A percentile compares a stretch with the other conserved stretches of the same genome.
phyloP scores from a whole-genome alignment of 2,797 vertebrate genomes.

The Meda fulgida region DNA sequence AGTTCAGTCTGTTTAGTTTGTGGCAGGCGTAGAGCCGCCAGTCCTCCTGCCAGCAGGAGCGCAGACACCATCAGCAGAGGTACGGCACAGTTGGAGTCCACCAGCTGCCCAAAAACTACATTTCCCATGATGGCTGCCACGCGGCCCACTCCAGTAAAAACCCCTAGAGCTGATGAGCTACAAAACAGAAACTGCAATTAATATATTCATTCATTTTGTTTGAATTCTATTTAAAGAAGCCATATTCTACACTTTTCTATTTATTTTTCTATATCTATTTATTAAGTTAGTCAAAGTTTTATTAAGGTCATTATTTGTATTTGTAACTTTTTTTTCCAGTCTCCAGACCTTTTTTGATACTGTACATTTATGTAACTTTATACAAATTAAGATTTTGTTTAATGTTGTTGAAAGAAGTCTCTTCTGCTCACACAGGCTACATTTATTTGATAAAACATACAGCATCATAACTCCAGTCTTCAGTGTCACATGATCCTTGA shows the following conservation, averaged over 20 bases:
- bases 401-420: not conserved
- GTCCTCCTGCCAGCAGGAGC: constrained; percentile 73
- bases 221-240: not conserved
- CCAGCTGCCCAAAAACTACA: constrained; percentile 75
- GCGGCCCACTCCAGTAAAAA: constrained; percentile 78
- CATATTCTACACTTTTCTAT: not conserved
- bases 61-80: constrained; percentile 77
- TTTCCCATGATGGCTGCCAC: constrained; percentile 79
- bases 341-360: not conserved
- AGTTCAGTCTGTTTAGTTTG: constrained; percentile 74
- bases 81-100: constrained; percentile 76
- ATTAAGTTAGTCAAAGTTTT: not conserved
- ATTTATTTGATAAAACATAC: not conserved
- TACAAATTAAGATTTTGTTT: too few relatives aligned
- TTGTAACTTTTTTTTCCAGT: not conserved
- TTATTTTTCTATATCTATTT: not conserved
- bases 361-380: not conserved
- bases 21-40: constrained; percentile 73
- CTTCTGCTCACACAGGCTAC: not conserved
- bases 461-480: not conserved
- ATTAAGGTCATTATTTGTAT: not conserved
- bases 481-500: not conserved
- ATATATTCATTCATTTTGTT: not conserved
- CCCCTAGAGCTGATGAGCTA: constrained; percentile 80
- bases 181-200: constrained; percentile 4